A percentile compares a stretch with the other conserved stretches of the same genome.
Conservation (phyloP, 1,140 invertebrate genomes). For the Camponotus vicinus region DNA sequence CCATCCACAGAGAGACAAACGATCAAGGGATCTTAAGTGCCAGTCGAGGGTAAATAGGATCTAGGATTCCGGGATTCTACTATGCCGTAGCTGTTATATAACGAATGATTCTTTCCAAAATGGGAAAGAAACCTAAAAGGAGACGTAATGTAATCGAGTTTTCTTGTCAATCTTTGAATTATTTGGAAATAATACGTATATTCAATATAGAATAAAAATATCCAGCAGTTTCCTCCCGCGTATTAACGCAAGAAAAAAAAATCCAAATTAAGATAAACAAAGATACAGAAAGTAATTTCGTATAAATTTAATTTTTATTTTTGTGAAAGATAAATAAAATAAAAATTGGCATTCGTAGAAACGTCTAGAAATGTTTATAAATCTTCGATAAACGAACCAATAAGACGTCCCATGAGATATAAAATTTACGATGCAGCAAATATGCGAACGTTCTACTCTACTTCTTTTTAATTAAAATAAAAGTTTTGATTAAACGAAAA, state of each 20-base stretch:
- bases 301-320: not conserved
- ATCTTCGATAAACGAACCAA: too few species aligned
- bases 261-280: not conserved
- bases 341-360: too few species aligned
- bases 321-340: not conserved
- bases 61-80: not conserved
- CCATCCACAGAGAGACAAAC: conserved; percentile 17
- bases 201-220: not conserved
- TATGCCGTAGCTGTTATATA: not conserved
- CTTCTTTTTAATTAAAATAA: too few species aligned
- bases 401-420: too few species aligned
- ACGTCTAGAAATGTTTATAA: too few species aligned
- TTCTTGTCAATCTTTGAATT: conserved; percentile 5
- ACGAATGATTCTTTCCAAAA: conserved; percentile 11
- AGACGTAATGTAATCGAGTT: not conserved
- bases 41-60: not conserved
- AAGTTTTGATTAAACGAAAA: too few species aligned
- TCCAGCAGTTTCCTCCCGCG: not conserved
- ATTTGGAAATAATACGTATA: not conserved
- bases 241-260: too few species aligned
- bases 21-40: conserved; percentile 8
- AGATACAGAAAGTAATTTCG: not conserved
- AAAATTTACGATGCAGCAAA: too few species aligned
- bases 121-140: not conserved
- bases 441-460: too few species aligned